A percentile compares a stretch with the other conserved stretches of the same genome.
These are phyloP conservation scores for Luperina nickerlii DNA, from an alignment of 2,888 invertebrate genomes.

Conservation along the genomic window DNA sequence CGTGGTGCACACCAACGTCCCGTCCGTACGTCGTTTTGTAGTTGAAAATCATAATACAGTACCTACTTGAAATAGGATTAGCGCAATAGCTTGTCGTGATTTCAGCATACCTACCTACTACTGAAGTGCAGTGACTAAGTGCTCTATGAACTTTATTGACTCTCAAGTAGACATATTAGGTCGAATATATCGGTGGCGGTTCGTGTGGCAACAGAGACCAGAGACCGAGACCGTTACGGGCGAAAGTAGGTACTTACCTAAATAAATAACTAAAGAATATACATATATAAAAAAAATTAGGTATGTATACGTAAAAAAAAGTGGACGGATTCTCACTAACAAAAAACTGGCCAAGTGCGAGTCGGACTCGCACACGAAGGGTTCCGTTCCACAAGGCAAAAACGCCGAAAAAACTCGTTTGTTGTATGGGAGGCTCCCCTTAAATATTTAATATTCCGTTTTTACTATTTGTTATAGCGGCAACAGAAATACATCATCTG, in stretches of 20 bases:
- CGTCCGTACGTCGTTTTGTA: not conserved
- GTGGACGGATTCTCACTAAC: too few species aligned
- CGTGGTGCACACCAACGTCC: not conserved
- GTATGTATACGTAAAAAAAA: not conserved
- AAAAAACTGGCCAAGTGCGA: too few species aligned
- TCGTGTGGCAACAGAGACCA: not conserved
- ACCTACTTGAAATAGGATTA: not conserved
- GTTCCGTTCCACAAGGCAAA: too few species aligned
- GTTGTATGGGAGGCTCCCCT: too few species aligned
- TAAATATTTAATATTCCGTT: too few species aligned
- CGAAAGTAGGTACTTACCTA: not conserved
- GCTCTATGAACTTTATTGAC: not conserved
- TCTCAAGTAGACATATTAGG: not conserved
- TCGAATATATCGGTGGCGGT: slow-evolving; percentile 13
- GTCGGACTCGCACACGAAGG: too few species aligned
- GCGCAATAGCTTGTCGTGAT: not conserved
- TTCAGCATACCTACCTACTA: not conserved
- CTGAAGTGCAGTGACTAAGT: not conserved
- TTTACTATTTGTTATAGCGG: too few species aligned
- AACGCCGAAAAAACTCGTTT: too few species aligned
- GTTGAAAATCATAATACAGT: not conserved
- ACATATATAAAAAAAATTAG: too few species aligned
- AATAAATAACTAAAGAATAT: not conserved
- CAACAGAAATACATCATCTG: too few species aligned
- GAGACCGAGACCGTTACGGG: not conserved